Evolutionary conservation across 2,888 invertebrate genomes (phyloP).

Genomic region (Alloscopus bannaensis): DNA sequence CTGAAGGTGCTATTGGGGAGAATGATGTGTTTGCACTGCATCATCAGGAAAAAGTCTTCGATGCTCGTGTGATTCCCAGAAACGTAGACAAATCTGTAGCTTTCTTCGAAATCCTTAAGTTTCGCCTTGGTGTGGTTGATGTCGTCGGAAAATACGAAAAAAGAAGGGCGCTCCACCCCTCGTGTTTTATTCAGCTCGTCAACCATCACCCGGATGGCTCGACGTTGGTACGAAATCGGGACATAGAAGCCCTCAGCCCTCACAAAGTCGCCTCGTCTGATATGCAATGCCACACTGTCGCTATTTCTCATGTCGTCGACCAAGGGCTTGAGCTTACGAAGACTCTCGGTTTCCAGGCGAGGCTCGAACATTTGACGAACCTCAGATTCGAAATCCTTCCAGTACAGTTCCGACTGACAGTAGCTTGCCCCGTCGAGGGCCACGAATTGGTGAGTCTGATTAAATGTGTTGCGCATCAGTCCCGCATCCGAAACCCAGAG

Average conservation of each 20-base stretch:
- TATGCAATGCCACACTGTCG: slow-evolving; percentile 62
- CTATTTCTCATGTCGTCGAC: background rate
- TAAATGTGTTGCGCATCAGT: background rate
- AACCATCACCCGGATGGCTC: slow-evolving; percentile 34
- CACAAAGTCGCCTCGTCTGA: slow-evolving; percentile 56
- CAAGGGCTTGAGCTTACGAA: background rate
- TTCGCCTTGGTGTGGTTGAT: slow-evolving; percentile 14
- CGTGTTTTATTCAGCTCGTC: background rate
- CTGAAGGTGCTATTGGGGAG: slow-evolving; percentile 23
- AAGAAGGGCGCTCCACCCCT: background rate
- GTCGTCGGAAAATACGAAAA: slow-evolving; percentile 62
- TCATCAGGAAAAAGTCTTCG: slow-evolving; percentile 27
- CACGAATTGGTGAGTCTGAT: background rate
- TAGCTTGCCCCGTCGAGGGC: background rate
- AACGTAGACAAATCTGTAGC: slow-evolving; percentile 13
- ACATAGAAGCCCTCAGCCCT: background rate
- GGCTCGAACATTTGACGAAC: slow-evolving; percentile 19
- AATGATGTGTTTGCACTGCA: slow-evolving; percentile 13
- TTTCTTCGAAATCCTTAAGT: slow-evolving; percentile 20
- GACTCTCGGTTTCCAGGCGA: background rate
- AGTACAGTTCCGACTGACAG: slow-evolving; percentile 43
- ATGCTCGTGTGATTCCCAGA: slow-evolving; percentile 4
- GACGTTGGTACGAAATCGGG: slow-evolving; percentile 31
- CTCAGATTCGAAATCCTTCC: slow-evolving; percentile 8
- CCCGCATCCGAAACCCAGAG: background rate